Evolutionary conservation across 2,888 invertebrate species (phyloP).

Genomic region (Pandemis heparana): DNA sequence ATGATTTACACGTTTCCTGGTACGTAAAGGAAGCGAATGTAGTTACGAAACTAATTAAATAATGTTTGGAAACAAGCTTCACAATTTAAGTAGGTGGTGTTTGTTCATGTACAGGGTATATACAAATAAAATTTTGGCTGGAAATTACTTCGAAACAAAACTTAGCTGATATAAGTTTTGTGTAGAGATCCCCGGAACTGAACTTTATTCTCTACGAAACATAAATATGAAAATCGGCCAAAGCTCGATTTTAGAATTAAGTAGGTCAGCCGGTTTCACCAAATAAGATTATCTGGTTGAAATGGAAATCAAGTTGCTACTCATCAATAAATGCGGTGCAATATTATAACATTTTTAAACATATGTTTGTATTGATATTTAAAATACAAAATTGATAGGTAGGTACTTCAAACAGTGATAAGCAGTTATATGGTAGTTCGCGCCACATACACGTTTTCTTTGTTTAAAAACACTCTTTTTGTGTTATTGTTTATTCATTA

Average conservation of each 20-base stretch:
- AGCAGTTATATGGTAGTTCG: neutral
- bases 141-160: neutral
- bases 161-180: neutral
- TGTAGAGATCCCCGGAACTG: neutral
- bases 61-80: neutral
- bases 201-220: neutral
- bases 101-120: neutral
- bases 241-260: neutral
- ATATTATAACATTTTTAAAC: neutral
- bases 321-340: neutral
- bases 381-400: neutral
- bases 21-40: conserved; percentile 31
- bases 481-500: neutral
- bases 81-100: conserved; percentile 17
- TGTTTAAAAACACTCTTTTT: neutral
- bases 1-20: conserved; percentile 58
- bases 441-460: neutral
- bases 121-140: neutral
- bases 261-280: neutral
- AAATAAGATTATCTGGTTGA: neutral
- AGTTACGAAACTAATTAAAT: conserved; percentile 36
- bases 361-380: neutral
- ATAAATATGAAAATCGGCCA: neutral
- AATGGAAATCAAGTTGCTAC: neutral
- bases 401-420: neutral